Percentiles rank a stretch among this genome's conserved stretches.
Conservation (phyloP, 2,888 invertebrate genomes). For the Eupithecia subfuscata region DNA sequence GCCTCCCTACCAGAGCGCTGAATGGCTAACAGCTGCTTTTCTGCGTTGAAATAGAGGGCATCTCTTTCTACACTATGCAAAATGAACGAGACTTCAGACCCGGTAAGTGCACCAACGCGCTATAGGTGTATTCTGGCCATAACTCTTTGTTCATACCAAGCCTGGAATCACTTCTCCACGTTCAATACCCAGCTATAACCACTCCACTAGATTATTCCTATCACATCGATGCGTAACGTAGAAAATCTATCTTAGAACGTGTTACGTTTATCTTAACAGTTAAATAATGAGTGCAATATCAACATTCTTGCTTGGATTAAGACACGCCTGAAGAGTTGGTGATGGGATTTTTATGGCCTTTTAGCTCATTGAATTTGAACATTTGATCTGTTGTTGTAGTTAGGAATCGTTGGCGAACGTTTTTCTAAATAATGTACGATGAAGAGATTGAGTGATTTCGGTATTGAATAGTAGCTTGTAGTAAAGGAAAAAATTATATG, state of each 20-base stretch:
- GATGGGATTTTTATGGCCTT: slow-evolving; percentile 7
- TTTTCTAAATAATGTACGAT: not conserved
- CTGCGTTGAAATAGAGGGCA: no score
- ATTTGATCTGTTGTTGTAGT: not conserved
- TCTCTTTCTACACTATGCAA: no score
- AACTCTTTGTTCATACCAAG: not conserved
- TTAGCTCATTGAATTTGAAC: not conserved
- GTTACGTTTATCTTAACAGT: slow-evolving; percentile 36
- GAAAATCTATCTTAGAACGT: slow-evolving; percentile 21
- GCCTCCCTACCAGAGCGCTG: no score
- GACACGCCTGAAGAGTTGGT: not conserved
- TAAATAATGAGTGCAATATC: slow-evolving; percentile 17
- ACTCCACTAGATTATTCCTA: slow-evolving; percentile 1
- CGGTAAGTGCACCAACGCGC: no score
- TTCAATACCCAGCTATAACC: not conserved
- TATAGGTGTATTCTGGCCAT: not conserved
- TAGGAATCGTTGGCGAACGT: not conserved
- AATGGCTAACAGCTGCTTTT: no score
- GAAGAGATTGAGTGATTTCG: not conserved
- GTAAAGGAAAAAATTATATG: not conserved
- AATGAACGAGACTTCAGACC: no score
- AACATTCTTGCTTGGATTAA: slow-evolving; percentile 11
- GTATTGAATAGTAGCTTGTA: not conserved
- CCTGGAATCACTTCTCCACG: not conserved
- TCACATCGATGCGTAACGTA: slow-evolving; percentile 19